Evolutionary conservation across 2,797 vertebrate genomes (phyloP).

Genomic region (Mionectes olivaceus): DNA sequence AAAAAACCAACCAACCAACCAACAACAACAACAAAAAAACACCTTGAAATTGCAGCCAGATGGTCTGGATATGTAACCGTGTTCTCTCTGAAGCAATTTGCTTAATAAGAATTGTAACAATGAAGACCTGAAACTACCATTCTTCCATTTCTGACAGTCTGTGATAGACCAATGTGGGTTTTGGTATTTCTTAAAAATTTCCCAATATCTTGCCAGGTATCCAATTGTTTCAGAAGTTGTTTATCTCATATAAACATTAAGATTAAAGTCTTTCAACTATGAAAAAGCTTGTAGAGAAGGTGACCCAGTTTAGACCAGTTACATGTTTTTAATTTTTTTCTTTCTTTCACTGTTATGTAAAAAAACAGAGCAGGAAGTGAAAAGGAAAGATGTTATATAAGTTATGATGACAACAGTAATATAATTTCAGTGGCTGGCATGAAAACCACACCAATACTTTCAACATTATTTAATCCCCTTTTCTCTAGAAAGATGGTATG

Average conservation of each 20-base stretch:
- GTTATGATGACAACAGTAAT: not conserved
- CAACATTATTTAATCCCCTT: not conserved
- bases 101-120: not conserved
- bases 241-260: not conserved
- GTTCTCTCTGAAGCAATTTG: not conserved
- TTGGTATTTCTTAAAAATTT: not conserved
- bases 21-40: not conserved
- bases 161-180: not conserved
- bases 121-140: not conserved
- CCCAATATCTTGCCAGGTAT: not conserved
- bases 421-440: not conserved
- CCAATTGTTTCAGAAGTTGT: not conserved
- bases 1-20: not conserved
- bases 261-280: not conserved
- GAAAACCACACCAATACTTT: not conserved
- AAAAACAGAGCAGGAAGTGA: not conserved
- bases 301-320: not conserved
- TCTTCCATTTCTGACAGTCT: not conserved
- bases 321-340: too few relatives aligned
- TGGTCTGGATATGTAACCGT: not conserved
- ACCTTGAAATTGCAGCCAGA: not conserved
- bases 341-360: not conserved
- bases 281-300: not conserved
- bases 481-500: conserved; percentile 76
- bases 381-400: not conserved